Conservation (phyloP, 2,113 vertebrate species). For the Grantiella picta region DNA sequence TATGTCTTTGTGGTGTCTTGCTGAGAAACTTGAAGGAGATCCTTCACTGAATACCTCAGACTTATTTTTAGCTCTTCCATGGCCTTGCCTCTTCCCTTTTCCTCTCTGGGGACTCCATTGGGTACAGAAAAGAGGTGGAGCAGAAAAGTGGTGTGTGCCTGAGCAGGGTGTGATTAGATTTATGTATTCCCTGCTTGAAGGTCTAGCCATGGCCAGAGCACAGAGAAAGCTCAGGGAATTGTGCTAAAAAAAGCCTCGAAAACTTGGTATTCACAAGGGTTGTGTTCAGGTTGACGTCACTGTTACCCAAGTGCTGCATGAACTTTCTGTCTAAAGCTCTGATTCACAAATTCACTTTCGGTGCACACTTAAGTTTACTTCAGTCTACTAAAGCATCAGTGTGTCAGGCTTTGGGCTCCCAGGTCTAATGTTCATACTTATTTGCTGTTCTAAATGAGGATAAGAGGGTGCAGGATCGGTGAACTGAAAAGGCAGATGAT, state of each 20-base stretch:
- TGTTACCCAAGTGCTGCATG: not conserved
- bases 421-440: not conserved
- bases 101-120: not conserved
- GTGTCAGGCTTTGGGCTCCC: not conserved
- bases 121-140: not conserved
- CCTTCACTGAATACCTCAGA: not conserved
- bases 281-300: not conserved
- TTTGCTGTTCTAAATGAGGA: not conserved
- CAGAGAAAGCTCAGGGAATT: not conserved
- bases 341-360: not conserved
- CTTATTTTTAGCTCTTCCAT: not conserved
- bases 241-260: not conserved
- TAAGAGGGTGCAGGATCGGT: not conserved
- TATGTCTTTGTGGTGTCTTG: not conserved
- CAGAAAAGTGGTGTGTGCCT: not conserved
- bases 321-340: not conserved
- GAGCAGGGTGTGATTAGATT: not conserved
- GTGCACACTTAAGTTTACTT: not conserved
- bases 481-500: not conserved
- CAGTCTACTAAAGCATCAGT: not conserved
- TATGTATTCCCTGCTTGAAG: not conserved
- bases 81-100: not conserved
- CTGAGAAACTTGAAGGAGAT: not conserved
- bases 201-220: not conserved
- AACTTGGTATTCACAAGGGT: not conserved